These are phyloP conservation scores for Macaca nemestrina DNA, from an alignment of 2,113 vertebrate species.

Conservation along the genomic window DNA sequence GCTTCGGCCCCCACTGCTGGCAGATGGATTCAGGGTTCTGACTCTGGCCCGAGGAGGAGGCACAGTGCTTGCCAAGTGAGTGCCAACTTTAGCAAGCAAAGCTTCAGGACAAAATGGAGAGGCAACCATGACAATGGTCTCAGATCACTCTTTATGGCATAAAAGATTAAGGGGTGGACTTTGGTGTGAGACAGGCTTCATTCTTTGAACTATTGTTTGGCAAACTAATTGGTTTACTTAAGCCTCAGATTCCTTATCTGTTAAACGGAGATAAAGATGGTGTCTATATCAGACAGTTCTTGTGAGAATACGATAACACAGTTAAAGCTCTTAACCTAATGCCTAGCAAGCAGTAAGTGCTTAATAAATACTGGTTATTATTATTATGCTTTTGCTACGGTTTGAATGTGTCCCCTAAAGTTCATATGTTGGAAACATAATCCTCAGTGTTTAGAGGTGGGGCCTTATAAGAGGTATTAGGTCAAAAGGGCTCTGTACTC, in stretches of 20 bases:
- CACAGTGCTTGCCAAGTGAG: not conserved
- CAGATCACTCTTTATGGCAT: not conserved
- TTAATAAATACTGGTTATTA: not conserved
- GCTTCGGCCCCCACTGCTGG: not conserved
- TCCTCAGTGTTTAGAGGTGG: not conserved
- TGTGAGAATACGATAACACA: too few relatives aligned
- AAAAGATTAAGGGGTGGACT: not conserved
- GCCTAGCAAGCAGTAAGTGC: not conserved
- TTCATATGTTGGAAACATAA: not conserved
- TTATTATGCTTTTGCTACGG: not conserved
- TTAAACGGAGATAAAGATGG: not conserved
- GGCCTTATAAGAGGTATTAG: not conserved
- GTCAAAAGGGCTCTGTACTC: not conserved
- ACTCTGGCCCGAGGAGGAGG: not conserved
- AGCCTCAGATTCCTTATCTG: not conserved
- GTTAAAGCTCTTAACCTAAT: not conserved
- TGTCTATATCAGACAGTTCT: not conserved
- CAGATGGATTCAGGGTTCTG: accelerated
- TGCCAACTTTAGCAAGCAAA: accelerated
- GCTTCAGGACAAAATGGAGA: not conserved
- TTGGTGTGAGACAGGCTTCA: not conserved
- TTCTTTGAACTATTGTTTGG: not conserved
- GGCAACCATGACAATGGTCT: accelerated
- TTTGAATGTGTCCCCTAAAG: not conserved
- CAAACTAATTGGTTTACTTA: not conserved